Conservation (phyloP, 2,888 invertebrate genomes). For the Phalera bucephala region DNA sequence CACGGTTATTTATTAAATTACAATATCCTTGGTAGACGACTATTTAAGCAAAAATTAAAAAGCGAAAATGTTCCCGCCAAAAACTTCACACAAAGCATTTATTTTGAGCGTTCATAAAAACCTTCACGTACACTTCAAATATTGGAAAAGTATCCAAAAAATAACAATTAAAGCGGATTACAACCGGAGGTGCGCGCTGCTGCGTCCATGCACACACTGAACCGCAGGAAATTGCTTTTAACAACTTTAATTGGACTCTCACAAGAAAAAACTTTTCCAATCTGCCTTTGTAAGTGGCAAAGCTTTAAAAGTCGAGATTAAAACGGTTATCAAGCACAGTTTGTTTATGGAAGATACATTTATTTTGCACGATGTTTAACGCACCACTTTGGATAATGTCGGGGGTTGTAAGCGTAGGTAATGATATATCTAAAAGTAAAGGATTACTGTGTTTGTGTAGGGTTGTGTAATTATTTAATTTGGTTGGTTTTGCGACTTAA, state of each 20-base stretch:
- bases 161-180: slow-evolving; percentile 33
- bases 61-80: too few species aligned
- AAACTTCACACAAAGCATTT: not conserved
- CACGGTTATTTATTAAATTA: too few species aligned
- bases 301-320: slow-evolving; percentile 64
- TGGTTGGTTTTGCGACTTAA: too few species aligned
- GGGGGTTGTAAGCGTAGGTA: slow-evolving; percentile 9
- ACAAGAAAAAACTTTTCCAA: slow-evolving; percentile 80
- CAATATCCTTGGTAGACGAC: too few species aligned
- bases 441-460: too few species aligned
- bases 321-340: slow-evolving; percentile 55
- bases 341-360: slow-evolving; percentile 43
- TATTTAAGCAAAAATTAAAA: too few species aligned
- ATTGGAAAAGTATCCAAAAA: slow-evolving; percentile 27
- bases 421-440: not conserved
- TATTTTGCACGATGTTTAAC: slow-evolving; percentile 25
- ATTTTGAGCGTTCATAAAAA: not conserved
- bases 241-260: slow-evolving; percentile 77
- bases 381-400: slow-evolving; percentile 18
- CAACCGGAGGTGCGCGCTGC: slow-evolving; percentile 18
- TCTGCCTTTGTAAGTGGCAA: slow-evolving; percentile 71
- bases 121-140: slow-evolving; percentile 8
- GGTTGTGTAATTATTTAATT: too few species aligned
- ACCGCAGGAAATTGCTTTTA: slow-evolving; percentile 70
- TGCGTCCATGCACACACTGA: slow-evolving; percentile 53